These are phyloP conservation scores for Ornithoptera alexandrae DNA, from an alignment of 2,888 invertebrate species.

Conservation along the genomic window DNA sequence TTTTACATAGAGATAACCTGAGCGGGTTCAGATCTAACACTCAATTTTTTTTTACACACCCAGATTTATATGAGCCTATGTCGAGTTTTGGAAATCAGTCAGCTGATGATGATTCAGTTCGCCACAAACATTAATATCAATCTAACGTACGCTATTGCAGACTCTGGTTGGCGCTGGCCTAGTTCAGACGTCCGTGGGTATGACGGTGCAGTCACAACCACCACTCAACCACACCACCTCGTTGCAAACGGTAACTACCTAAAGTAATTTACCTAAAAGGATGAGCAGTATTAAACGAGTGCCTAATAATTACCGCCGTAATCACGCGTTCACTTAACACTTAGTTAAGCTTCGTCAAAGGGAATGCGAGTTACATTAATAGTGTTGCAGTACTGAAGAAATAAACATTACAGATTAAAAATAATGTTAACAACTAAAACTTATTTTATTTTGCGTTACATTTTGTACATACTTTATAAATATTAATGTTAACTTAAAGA, in stretches of 20 bases:
- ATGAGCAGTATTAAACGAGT: neutral
- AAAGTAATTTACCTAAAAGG: neutral
- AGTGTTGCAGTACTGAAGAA: neutral
- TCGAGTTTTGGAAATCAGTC: no score
- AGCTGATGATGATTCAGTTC: no score
- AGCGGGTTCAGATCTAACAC: no score
- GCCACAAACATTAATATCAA: no score
- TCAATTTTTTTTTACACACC: no score
- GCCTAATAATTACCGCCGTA: neutral
- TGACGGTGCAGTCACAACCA: constrained; percentile 57
- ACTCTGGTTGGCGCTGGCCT: constrained; percentile 58
- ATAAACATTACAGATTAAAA: neutral
- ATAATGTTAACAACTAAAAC: neutral
- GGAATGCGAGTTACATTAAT: constrained; percentile 1
- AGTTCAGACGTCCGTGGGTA: constrained; percentile 67
- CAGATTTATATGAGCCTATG: no score
- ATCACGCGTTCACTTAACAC: neutral
- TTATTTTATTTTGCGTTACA: neutral
- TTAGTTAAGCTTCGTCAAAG: neutral
- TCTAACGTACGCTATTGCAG: constrained; percentile 36
- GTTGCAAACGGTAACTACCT: constrained; percentile 58
- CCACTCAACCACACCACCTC: constrained; percentile 50
- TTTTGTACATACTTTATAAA: no score
- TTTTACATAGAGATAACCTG: no score
- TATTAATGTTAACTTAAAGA: no score